Evolutionary conservation across 2,888 invertebrate genomes (phyloP).

Genomic region (Diaperis boleti): DNA sequence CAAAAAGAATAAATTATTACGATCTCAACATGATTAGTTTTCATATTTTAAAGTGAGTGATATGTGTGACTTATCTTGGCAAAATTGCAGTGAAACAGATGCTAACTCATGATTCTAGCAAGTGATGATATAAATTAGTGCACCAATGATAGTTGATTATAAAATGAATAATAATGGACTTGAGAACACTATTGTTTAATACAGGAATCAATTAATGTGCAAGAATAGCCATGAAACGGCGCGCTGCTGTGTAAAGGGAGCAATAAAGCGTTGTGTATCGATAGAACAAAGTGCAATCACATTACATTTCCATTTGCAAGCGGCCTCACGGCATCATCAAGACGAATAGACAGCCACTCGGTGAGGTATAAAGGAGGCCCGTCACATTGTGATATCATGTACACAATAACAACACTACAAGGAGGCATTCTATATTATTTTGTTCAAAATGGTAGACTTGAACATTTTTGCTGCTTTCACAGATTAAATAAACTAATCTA

Average conservation of each 20-base stretch:
- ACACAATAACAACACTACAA: conserved; percentile 40
- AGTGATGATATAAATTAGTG: no score
- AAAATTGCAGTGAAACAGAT: no score
- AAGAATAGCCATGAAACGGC: conserved; percentile 12
- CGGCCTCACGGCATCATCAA: conserved; percentile 26
- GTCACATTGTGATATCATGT: conserved; percentile 41
- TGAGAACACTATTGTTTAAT: not conserved
- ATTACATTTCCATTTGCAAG: conserved; percentile 44
- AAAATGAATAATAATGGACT: conserved; percentile 3
- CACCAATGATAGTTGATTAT: not conserved
- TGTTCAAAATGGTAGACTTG: conserved; percentile 16
- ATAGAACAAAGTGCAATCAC: conserved; percentile 42
- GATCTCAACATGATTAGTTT: no score
- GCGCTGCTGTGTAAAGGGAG: conserved; percentile 20
- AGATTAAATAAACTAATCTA: not conserved
- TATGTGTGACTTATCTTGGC: no score
- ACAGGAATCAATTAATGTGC: conserved; percentile 30
- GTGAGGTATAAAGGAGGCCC: conserved; percentile 36
- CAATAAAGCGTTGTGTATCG: conserved; percentile 37
- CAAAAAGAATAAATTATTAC: no score
- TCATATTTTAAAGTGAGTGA: no score
- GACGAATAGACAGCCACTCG: conserved; percentile 38
- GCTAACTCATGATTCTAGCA: no score
- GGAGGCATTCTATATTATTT: conserved; percentile 19
- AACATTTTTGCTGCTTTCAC: conserved; percentile 26